Evolutionary conservation across 2,797 vertebrate species (phyloP).

Genomic region (Lophotriccus pileatus): DNA sequence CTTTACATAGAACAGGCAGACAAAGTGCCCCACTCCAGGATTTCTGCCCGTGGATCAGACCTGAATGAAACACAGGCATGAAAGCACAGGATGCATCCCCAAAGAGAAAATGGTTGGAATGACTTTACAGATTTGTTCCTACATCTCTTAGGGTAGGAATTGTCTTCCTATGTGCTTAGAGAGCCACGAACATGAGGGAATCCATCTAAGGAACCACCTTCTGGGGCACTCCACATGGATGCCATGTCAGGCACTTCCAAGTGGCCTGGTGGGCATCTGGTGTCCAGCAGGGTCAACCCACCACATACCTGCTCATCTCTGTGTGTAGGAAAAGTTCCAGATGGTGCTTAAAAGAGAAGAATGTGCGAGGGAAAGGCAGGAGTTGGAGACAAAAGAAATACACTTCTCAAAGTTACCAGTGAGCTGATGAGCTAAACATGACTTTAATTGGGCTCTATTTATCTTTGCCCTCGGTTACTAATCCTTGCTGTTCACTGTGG

Average conservation of each 20-base stretch:
- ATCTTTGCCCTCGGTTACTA: not conserved
- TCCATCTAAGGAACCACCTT: not conserved
- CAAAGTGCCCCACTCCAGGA: not conserved
- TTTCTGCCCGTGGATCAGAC: not conserved
- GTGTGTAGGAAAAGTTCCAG: not conserved
- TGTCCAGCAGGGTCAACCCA: not conserved
- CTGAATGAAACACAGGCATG: not conserved
- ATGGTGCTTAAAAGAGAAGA: not conserved
- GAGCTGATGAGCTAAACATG: not conserved
- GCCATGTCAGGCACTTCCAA: not conserved
- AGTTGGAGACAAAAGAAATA: not conserved
- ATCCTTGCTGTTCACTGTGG: not conserved
- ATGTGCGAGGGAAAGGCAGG: not conserved
- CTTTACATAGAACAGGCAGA: not conserved
- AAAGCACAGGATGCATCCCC: not conserved
- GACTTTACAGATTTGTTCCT: not conserved
- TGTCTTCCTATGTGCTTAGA: not conserved
- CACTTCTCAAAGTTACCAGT: not conserved
- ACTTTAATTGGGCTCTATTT: not conserved
- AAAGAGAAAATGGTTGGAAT: not conserved
- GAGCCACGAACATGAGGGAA: not conserved
- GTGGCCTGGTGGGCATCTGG: not conserved
- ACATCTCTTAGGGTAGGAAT: not conserved
- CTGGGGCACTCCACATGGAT: not conserved
- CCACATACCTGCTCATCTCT: fast-evolving